phyloP scores from a whole-genome alignment of 1,140 invertebrate genomes.

The Luehdorfia chinensis region DNA sequence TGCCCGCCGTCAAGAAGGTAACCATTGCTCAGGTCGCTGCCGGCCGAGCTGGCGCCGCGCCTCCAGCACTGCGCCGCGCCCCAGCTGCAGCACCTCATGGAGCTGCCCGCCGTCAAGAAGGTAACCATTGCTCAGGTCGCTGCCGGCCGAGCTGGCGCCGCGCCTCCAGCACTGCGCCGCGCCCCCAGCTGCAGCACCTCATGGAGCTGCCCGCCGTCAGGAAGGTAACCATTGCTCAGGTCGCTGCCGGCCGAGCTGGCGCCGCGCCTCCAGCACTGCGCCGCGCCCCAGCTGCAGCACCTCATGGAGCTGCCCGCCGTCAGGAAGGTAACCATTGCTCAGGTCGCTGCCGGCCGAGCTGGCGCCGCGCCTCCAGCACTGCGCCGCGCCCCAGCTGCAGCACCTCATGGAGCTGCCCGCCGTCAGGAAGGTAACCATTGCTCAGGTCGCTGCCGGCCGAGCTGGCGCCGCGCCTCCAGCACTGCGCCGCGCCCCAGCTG shows the following conservation, averaged over 20 bases:
- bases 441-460: slow-evolving; percentile 41
- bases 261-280: slow-evolving; percentile 41
- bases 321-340: slow-evolving; percentile 52
- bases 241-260: slow-evolving; percentile 43
- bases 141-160: slow-evolving; percentile 38
- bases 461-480: slow-evolving; percentile 39
- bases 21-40: too few species aligned
- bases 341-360: slow-evolving; percentile 44
- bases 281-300: slow-evolving; percentile 38
- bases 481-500: slow-evolving; percentile 46
- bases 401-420: slow-evolving; percentile 49
- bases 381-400: slow-evolving; percentile 42
- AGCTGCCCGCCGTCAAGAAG: slow-evolving; percentile 54
- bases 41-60: slow-evolving; percentile 35
- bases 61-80: slow-evolving; percentile 50
- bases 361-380: slow-evolving; percentile 38
- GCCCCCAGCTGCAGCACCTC: slow-evolving; percentile 38
- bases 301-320: slow-evolving; percentile 55
- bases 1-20: slow-evolving; percentile 56
- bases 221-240: too few species aligned
- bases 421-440: slow-evolving; percentile 55
- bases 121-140: too few species aligned
- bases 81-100: slow-evolving; percentile 41
- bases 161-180: slow-evolving; percentile 46
- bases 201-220: slow-evolving; percentile 53